Evolutionary conservation across 2,888 invertebrate species (phyloP).

Genomic region (Drosophila barbarae): DNA sequence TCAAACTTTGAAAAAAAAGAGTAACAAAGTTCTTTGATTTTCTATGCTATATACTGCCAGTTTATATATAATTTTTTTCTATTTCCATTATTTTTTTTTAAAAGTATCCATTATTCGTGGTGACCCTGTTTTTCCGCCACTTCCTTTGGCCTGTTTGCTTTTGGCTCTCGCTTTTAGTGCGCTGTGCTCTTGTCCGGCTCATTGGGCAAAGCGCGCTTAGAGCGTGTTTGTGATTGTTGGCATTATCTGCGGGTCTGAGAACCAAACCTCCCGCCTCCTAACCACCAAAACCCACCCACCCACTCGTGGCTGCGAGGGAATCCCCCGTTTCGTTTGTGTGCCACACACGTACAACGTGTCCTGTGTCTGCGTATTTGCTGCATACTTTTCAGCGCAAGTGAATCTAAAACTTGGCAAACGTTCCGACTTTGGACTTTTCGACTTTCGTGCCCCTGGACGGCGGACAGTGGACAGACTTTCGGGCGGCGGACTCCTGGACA

Average conservation of each 20-base stretch:
- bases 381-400: constrained; percentile 30
- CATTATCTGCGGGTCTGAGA: constrained; percentile 24
- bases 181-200: constrained; percentile 19
- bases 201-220: constrained; percentile 37
- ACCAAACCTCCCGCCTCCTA: too few relatives aligned
- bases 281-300: not conserved
- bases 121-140: not conserved
- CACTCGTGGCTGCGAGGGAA: not conserved
- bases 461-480: not conserved
- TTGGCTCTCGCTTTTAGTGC: constrained; percentile 20
- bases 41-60: too few relatives aligned
- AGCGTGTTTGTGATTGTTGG: constrained; percentile 38
- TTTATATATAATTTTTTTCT: not conserved
- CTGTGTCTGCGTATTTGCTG: constrained; percentile 11
- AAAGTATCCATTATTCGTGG: not conserved
- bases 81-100: not conserved
- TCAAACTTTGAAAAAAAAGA: too few relatives aligned
- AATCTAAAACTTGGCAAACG: constrained; percentile 26
- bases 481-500: not conserved
- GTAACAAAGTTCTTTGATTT: too few relatives aligned
- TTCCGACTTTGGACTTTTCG: constrained; percentile 14
- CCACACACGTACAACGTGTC: not conserved
- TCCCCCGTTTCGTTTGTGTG: not conserved
- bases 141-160: constrained; percentile 6
- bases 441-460: not conserved